Evolutionary conservation across 2,888 invertebrate species (phyloP), one percentile per base, ranked within the genome.

Genomic region (Incurvaria masculella): DNA sequence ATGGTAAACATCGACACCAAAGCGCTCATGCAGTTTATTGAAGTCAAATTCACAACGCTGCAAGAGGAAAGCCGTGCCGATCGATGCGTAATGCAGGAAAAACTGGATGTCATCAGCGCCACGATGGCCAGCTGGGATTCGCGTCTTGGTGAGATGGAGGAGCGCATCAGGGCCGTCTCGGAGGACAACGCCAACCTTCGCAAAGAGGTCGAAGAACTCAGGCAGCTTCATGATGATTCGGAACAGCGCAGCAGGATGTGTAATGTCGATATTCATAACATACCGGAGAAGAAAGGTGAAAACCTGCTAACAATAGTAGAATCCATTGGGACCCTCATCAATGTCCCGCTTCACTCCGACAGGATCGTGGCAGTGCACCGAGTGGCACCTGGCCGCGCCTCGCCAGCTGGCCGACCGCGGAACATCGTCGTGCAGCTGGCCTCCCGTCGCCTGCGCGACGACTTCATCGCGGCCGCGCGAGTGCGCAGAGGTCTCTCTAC

Each of bases 371-470:
- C 23, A 10, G 42, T 52, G 10, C 52, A 52, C 20, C 45, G 52
- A 1, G 42, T 42, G n/a, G 52, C 52, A 2, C 44, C 16, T 17
- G 45, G 45, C 33, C n/a, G n/a, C n/a, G 33, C 14, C 3, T n/a
- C 4, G 33, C 11, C 33, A 5, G n/a, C 18, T 6, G 43, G 41
- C 8, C 49, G 51, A 10, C 52, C 52, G 5, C 48, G 47, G 19
- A 51, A 53, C 46, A 47, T 53, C 10, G 27, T 53, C 5, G 47
- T 53, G 10, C 51, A 53, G 21, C 26, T 53, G 14, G 45, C 47
- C 3, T 27, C 51, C 2, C 40, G 39, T 4, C 41, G 51, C 5
- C 39, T 52, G 26, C 45, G 48, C 2, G 48, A 49, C 19, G 49
- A 51, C 6, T 17, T 51, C 3, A 38, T 52, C 1, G 48, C 49